A percentile compares a stretch with the other conserved stretches of the same genome.
Evolutionary conservation across 2,797 vertebrate genomes (phyloP).

Genomic region (Kryptolebias ocellatus): DNA sequence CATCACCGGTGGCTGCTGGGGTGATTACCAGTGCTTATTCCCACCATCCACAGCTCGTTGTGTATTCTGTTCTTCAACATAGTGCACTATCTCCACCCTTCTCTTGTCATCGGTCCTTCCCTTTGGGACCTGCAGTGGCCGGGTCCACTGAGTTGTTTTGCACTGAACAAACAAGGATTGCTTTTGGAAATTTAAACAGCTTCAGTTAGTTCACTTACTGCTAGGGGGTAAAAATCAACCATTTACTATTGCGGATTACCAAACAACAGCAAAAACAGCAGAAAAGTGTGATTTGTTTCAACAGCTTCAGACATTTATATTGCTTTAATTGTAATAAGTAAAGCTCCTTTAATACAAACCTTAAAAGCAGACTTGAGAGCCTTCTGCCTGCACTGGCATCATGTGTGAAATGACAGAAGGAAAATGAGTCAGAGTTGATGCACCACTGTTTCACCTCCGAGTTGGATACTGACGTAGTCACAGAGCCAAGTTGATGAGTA

Average conservation of each 20-base stretch:
- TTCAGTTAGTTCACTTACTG: neutral
- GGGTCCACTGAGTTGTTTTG: constrained; percentile 9
- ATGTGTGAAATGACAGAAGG: neutral
- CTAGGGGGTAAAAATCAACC: constrained; percentile 1
- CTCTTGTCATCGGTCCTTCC: constrained; percentile 31
- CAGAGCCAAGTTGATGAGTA: neutral
- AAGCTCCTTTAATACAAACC: too few species aligned
- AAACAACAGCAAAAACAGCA: constrained; percentile 8
- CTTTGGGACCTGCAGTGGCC: constrained; percentile 8
- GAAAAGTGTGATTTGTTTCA: neutral
- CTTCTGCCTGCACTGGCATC: neutral
- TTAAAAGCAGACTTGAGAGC: too few species aligned
- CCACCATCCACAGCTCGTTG: constrained; percentile 29
- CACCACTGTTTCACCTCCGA: neutral
- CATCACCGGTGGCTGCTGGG: constrained; percentile 69
- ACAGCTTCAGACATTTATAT: too few species aligned
- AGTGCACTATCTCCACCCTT: constrained; percentile 35
- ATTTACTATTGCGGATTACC: neutral
- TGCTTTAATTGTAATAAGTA: too few species aligned
- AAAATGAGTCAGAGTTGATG: neutral
- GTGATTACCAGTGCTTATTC: constrained; percentile 61
- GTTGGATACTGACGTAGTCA: neutral
- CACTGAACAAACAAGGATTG: constrained; percentile 2
- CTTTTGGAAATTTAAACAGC: constrained; percentile 1
- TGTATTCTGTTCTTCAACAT: constrained; percentile 36